phyloP scores from a whole-genome alignment of 2,888 invertebrate genomes.

The Caenorhabditis doughertyi region DNA sequence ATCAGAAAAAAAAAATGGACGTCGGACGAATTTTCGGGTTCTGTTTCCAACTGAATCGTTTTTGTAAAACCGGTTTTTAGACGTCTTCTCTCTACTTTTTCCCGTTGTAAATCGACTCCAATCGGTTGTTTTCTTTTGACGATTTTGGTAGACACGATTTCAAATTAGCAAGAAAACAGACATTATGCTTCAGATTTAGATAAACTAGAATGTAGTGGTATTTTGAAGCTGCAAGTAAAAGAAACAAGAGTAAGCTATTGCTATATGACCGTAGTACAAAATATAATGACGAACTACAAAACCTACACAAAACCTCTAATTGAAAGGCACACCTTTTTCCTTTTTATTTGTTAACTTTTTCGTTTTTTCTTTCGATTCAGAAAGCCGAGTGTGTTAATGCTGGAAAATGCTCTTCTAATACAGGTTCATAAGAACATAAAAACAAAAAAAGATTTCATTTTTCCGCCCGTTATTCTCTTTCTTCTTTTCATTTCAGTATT shows the following conservation, averaged over 20 bases:
- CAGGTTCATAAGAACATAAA: background rate
- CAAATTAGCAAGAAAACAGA: background rate
- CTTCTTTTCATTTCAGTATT: background rate
- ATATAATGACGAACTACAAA: no score
- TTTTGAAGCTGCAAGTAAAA: no score
- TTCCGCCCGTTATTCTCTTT: background rate
- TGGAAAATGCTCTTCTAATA: no score
- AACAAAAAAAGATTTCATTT: background rate
- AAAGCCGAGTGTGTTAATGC: no score
- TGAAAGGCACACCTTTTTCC: no score
- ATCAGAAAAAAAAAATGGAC: background rate
- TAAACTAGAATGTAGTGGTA: no score
- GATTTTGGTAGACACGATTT: background rate
- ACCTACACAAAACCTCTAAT: no score
- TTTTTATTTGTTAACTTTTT: no score
- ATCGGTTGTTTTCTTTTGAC: slow-evolving; percentile 5
- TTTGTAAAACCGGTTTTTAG: slow-evolving; percentile 55
- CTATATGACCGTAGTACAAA: no score
- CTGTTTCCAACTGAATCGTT: slow-evolving; percentile 43
- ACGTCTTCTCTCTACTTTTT: slow-evolving; percentile 35
- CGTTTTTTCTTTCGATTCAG: no score
- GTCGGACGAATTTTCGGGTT: slow-evolving; percentile 10
- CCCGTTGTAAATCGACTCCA: background rate
- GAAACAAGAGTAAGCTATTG: no score
- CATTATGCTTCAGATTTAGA: no score